A percentile compares a stretch with the other conserved stretches of the same genome.
phyloP scores from a whole-genome alignment of 2,113 vertebrate genomes.

The Perca fluviatilis region DNA sequence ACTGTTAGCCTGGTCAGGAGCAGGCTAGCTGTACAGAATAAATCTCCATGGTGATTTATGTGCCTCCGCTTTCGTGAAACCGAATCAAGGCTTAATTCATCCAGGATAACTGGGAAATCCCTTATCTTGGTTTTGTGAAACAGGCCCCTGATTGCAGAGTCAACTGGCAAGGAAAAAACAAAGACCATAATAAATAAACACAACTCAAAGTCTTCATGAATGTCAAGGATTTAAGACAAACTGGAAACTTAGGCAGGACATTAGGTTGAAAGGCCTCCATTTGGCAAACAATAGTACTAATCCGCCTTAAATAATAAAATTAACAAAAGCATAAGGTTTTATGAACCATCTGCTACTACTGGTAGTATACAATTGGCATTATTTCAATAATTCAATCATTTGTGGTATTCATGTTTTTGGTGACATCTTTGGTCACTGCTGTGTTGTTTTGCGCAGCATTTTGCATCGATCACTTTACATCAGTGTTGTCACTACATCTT shows the following conservation, averaged over 20 bases:
- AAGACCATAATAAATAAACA: constrained; percentile 8
- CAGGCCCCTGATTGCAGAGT: constrained; percentile 48
- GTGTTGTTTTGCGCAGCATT: not conserved
- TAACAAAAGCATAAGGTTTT: not conserved
- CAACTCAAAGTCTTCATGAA: constrained; percentile 1
- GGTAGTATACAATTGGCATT: not conserved
- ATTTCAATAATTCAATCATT: not conserved
- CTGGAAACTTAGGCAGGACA: not conserved
- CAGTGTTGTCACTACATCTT: constrained; percentile 17
- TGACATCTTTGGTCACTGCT: not conserved
- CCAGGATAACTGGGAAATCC: too few species aligned
- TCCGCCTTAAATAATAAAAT: not conserved
- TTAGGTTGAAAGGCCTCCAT: constrained; percentile 3
- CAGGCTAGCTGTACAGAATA: too few species aligned
- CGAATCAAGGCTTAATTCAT: too few species aligned
- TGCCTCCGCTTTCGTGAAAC: too few species aligned
- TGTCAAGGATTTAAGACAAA: not conserved
- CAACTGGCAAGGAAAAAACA: constrained; percentile 5
- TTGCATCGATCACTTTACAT: constrained; percentile 26
- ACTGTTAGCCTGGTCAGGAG: too few species aligned
- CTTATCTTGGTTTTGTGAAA: too few species aligned
- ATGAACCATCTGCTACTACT: not conserved
- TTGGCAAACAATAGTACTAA: not conserved
- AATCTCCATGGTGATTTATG: too few species aligned
- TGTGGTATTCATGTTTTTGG: not conserved